Base-by-base conservation (phyloP, 2,888 invertebrate species). In the Craniophora ligustri region DNA sequence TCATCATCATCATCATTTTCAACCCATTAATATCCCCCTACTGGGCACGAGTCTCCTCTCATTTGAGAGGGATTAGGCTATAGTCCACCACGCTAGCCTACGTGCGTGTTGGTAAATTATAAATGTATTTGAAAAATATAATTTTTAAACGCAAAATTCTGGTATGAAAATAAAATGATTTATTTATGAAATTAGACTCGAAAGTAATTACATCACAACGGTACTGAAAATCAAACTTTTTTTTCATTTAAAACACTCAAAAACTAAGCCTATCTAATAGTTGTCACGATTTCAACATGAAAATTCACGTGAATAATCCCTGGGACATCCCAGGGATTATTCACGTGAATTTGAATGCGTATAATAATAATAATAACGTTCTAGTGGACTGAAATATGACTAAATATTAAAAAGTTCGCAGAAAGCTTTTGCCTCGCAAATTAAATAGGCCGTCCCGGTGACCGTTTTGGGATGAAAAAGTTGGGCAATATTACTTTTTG, bases 361-460 rank as follows among this genome's bases (percentile, higher is more conserved):
- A 32, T 31, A 44, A 19, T 50, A 63, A 55, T 56, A 64, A 56
- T 50, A 63, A 55, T 56, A 64, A 56, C 39, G 18, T 31, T 41
- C 32, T 38, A 45, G 13, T 40, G 32, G 16, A 39, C 40, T 66
- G 35, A 46, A 53, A 44, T 60, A 60, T 60, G 42, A 67, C 47
- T 32, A 54, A 50, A 60, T 66, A 54, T 60, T 66, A 66, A 54
- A 60, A 65, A 49, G 16, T 60, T 47, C 5, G 16, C 21, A 5
- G 28, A 50, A 59, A 47, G 32, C 39, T 41, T 46, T 40, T 34
- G 13, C 35, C 48, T 40, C 11, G 28, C 8, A 40, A 44, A 65
- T 67, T 40, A 50, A 60, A 47, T 14, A 54, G 28, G 36, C 21
- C 19, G 28, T 35, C 21, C 18, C 30, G n/a, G 16, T 44, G 39